Evolutionary conservation across 1,140 invertebrate species (phyloP).

Genomic region (Hyles vespertilio): DNA sequence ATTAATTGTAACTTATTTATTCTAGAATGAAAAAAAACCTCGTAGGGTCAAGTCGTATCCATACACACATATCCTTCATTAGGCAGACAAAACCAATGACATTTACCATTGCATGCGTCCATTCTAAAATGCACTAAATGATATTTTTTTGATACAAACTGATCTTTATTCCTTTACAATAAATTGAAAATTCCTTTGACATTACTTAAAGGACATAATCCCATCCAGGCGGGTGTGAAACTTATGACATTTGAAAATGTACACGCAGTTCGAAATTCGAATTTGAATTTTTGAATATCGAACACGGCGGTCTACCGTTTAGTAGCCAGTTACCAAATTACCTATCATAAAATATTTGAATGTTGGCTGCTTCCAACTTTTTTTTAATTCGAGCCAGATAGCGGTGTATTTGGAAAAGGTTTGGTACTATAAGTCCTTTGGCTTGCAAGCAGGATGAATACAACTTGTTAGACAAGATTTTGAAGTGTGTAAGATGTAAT

Average conservation of each 20-base stretch:
- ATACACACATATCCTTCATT: slow-evolving; percentile 51
- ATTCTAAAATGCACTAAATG: too few species aligned
- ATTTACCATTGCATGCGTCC: slow-evolving; percentile 39
- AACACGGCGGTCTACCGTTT: slow-evolving; percentile 20
- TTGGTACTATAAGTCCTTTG: too few species aligned
- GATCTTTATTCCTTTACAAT: not conserved
- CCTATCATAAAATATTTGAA: slow-evolving; percentile 14
- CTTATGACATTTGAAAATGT: slow-evolving; percentile 50
- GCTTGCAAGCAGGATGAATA: too few species aligned
- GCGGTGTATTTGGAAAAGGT: too few species aligned
- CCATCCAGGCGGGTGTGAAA: slow-evolving; percentile 45
- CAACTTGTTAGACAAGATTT: too few species aligned
- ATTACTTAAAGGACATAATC: slow-evolving; percentile 3
- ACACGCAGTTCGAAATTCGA: slow-evolving; percentile 38
- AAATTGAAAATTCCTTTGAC: slow-evolving; percentile 16
- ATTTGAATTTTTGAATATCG: slow-evolving; percentile 44
- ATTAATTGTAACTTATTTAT: too few species aligned
- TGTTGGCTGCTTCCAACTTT: not conserved
- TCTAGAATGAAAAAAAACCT: too few species aligned
- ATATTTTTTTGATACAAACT: too few species aligned
- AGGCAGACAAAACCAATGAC: slow-evolving; percentile 64
- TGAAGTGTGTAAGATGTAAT: too few species aligned
- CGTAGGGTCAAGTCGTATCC: too few species aligned
- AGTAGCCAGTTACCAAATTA: slow-evolving; percentile 14
- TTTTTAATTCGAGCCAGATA: too few species aligned